phyloP scores from a whole-genome alignment of 2,797 vertebrate genomes.

The Amphiprion clarkii region DNA sequence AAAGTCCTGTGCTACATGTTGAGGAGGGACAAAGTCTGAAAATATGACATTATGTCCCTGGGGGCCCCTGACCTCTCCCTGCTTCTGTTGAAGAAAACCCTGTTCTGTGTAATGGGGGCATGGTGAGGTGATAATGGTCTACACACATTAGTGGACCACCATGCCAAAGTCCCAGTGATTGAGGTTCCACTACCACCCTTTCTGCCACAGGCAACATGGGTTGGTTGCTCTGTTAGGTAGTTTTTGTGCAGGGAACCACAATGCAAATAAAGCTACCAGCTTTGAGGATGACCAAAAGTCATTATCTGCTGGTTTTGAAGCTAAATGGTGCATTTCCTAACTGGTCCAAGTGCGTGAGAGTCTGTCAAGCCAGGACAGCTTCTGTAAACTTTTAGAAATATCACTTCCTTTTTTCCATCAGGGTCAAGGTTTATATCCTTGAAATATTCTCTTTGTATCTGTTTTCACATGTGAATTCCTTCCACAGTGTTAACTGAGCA shows the following conservation, averaged over 20 bases:
- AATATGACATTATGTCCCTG: conserved; percentile 1
- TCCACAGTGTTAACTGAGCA: conserved; percentile 6
- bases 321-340: conserved; percentile 1
- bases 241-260: conserved; percentile 18
- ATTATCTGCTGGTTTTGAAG: conserved; percentile 4
- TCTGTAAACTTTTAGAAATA: conserved; percentile 28
- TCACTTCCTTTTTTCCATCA: not conserved
- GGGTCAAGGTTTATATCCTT: not conserved
- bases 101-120: conserved; percentile 45
- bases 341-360: conserved; percentile 8
- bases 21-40: conserved; percentile 3
- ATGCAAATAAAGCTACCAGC: not conserved
- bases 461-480: conserved; percentile 19
- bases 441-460: conserved; percentile 34
- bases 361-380: conserved; percentile 6
- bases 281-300: not conserved
- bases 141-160: conserved; percentile 51
- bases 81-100: conserved; percentile 14
- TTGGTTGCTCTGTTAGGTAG: conserved; percentile 15
- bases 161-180: conserved; percentile 26
- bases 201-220: conserved; percentile 8
- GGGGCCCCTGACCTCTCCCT: not conserved
- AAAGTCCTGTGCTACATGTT: conserved; percentile 11
- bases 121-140: conserved; percentile 62
- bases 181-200: conserved; percentile 1